phyloP scores from a whole-genome alignment of 2,113 vertebrate genomes.

The Muntiacus muntjak region DNA sequence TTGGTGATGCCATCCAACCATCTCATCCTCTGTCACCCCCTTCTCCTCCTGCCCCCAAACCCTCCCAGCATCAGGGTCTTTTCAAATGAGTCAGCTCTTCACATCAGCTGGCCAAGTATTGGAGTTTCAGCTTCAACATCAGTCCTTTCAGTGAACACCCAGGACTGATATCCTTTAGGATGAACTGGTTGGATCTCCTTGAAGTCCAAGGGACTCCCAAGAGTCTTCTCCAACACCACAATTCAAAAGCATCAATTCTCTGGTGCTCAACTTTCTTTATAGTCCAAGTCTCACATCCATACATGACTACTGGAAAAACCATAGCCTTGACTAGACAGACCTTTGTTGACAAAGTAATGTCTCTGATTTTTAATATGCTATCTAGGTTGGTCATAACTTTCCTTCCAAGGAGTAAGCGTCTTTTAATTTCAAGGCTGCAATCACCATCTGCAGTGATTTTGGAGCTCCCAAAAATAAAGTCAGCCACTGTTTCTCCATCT shows the following conservation, averaged over 20 bases:
- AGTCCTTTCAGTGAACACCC: not conserved
- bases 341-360: not conserved
- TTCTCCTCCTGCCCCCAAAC: not conserved
- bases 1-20: not conserved
- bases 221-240: not conserved
- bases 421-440: not conserved
- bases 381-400: not conserved
- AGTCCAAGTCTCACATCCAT: not conserved
- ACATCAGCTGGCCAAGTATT: not conserved
- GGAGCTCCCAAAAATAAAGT: not conserved
- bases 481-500: not conserved
- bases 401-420: not conserved
- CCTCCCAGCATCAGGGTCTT: not conserved
- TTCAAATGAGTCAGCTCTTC: not conserved
- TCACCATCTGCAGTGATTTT: not conserved
- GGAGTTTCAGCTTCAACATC: not conserved
- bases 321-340: not conserved
- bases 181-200: not conserved
- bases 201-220: not conserved
- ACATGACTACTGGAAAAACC: not conserved
- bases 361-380: not conserved
- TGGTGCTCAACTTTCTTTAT: accelerated
- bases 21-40: not conserved
- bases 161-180: not conserved
- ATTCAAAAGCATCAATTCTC: not conserved